Conservation (phyloP, 2,888 invertebrate species). For the Mongoloraphidia duomilia region DNA sequence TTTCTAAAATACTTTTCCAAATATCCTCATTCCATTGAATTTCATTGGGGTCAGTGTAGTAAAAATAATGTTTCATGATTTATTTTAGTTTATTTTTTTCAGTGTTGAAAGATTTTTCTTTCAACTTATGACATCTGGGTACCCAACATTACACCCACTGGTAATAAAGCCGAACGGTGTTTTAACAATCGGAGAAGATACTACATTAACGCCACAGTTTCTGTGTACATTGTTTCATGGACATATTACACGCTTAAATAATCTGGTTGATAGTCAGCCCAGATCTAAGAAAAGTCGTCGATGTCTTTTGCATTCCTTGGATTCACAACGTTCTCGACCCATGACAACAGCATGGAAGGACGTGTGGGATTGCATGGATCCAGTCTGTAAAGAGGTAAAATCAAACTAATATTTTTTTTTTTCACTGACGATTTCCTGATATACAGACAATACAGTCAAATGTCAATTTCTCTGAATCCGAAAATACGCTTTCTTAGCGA, state of each 20-base stretch:
- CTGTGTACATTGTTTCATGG: constrained; percentile 74
- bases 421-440: no score
- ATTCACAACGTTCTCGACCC: constrained; percentile 66
- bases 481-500: no score
- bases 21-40: no score
- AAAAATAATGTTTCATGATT: no score
- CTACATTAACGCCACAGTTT: constrained; percentile 63
- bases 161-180: constrained; percentile 60
- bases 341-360: constrained; percentile 63
- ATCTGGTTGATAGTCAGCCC: constrained; percentile 64
- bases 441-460: no score
- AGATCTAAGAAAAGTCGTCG: constrained; percentile 79
- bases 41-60: no score
- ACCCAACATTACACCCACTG: constrained; percentile 78
- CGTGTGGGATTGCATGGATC: constrained; percentile 74
- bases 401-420: no score
- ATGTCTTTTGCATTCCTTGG: constrained; percentile 79
- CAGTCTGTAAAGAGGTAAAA: constrained; percentile 47
- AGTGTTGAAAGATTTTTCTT: constrained; percentile 83
- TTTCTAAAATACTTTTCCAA: no score
- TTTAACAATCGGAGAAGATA: constrained; percentile 66
- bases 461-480: no score
- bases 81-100: constrained; percentile 21
- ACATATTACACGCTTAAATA: constrained; percentile 65
- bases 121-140: constrained; percentile 69